Evolutionary conservation across 2,888 invertebrate genomes (phyloP).

Genomic region (Nemotelus nigrinus): DNA sequence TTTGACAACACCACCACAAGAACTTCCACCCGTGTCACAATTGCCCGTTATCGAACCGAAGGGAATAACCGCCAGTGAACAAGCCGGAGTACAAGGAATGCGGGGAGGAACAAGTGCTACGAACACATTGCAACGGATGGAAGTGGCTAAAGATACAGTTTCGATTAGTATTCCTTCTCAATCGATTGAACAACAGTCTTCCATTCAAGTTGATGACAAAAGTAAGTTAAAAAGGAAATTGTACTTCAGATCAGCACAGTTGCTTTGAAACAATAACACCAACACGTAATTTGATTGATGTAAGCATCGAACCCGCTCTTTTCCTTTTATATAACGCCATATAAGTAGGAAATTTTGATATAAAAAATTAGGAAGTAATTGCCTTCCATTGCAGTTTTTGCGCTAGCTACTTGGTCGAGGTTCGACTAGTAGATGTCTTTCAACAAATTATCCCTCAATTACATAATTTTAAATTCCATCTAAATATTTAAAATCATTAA

Average conservation of each 20-base stretch:
- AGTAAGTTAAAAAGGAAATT: background rate
- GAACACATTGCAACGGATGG: conserved; percentile 26
- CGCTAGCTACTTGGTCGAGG: too few species aligned
- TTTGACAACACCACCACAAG: background rate
- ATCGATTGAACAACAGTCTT: background rate
- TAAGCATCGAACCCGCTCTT: background rate
- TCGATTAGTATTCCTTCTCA: conserved; percentile 31
- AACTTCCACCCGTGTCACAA: background rate
- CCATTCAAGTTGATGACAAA: background rate
- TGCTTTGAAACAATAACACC: too few species aligned
- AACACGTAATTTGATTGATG: too few species aligned
- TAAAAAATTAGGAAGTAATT: too few species aligned
- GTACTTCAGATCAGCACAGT: too few species aligned
- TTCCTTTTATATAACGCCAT: background rate
- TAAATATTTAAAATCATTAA: too few species aligned
- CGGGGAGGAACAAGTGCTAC: background rate
- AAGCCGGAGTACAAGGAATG: background rate
- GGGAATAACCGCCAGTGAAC: background rate
- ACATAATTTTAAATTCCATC: too few species aligned
- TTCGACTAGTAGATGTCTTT: too few species aligned
- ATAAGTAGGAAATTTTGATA: background rate
- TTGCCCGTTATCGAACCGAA: background rate
- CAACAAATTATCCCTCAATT: too few species aligned
- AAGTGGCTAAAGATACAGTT: conserved; percentile 18
- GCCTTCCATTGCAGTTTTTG: too few species aligned